Percentiles rank a stretch among this genome's conserved stretches.
phyloP scores from a whole-genome alignment of 2,888 invertebrate genomes.

The Lissocephala sabroskyi region DNA sequence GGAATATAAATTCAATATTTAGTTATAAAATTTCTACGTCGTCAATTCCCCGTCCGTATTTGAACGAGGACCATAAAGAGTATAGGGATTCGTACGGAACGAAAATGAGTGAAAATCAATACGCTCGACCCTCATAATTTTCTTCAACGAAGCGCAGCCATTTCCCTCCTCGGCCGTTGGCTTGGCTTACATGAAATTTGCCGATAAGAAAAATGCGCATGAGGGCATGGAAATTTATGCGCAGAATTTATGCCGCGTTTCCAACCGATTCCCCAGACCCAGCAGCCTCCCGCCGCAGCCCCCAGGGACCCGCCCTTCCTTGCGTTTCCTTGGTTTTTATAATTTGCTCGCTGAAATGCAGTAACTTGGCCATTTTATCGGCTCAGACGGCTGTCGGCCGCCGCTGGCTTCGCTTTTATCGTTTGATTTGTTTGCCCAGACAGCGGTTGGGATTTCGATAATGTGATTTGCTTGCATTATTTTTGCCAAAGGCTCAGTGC shows the following conservation, averaged over 20 bases:
- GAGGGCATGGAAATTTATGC: conserved; percentile 51
- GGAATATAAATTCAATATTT: no score
- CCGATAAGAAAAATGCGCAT: conserved; percentile 50
- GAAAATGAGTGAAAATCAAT: conserved; percentile 39
- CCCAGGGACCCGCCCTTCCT: no score
- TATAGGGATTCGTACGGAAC: not conserved
- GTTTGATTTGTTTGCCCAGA: conserved; percentile 30
- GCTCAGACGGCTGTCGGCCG: not conserved
- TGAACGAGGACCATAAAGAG: not conserved
- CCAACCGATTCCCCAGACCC: no score
- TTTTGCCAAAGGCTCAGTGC: conserved; percentile 15
- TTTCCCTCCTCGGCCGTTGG: conserved; percentile 9
- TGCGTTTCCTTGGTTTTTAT: conserved; percentile 22
- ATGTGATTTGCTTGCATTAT: conserved; percentile 30
- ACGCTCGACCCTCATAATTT: conserved; percentile 42
- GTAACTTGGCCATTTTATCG: conserved; percentile 32
- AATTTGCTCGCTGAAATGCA: conserved; percentile 39
- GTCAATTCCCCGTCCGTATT: no score
- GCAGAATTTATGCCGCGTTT: conserved; percentile 43
- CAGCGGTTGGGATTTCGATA: conserved; percentile 29
- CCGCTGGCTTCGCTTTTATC: not conserved
- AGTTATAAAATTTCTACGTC: no score
- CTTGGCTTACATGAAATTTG: conserved; percentile 34
- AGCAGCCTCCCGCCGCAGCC: not conserved
- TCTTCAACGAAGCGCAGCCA: conserved; percentile 21